Conservation (phyloP, 2,113 vertebrate species). For the Hypanus sabinus region DNA sequence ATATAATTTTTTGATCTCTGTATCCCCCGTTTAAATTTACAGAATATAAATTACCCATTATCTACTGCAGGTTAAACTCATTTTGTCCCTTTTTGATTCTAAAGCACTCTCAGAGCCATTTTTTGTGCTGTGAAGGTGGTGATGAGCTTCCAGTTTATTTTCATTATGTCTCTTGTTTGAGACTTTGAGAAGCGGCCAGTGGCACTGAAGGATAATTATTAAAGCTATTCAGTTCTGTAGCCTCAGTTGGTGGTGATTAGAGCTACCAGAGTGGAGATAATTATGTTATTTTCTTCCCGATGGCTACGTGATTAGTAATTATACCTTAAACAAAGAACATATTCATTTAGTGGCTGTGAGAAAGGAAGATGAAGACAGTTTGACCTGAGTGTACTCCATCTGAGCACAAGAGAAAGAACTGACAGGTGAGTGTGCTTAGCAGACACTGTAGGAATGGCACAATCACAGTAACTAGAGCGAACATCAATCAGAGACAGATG, state of each 20-base stretch:
- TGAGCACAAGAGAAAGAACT: neutral
- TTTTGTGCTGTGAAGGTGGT: neutral
- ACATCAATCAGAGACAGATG: constrained; percentile 11
- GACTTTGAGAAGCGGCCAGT: constrained; percentile 26
- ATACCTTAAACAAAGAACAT: constrained; percentile 35
- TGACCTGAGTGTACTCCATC: constrained; percentile 27
- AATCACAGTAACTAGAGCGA: constrained; percentile 9
- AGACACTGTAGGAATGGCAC: neutral
- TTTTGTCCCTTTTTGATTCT: neutral
- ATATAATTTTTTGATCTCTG: constrained; percentile 14
- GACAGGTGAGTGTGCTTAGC: constrained; percentile 23
- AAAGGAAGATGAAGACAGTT: constrained; percentile 21
- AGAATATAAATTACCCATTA: constrained; percentile 20
- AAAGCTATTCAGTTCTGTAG: constrained; percentile 27
- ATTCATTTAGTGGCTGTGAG: constrained; percentile 36
- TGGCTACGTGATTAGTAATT: constrained; percentile 36
- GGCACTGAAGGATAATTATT: constrained; percentile 33
- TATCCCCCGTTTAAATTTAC: neutral
- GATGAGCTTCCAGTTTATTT: constrained; percentile 9
- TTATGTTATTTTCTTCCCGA: constrained; percentile 35
- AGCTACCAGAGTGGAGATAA: constrained; percentile 32
- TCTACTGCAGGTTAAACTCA: constrained; percentile 9
- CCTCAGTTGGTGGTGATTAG: constrained; percentile 35
- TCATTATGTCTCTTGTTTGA: constrained; percentile 33
- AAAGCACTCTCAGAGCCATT: neutral